phyloP scores from a whole-genome alignment of 2,888 invertebrate genomes.

The Plebejus melissa region DNA sequence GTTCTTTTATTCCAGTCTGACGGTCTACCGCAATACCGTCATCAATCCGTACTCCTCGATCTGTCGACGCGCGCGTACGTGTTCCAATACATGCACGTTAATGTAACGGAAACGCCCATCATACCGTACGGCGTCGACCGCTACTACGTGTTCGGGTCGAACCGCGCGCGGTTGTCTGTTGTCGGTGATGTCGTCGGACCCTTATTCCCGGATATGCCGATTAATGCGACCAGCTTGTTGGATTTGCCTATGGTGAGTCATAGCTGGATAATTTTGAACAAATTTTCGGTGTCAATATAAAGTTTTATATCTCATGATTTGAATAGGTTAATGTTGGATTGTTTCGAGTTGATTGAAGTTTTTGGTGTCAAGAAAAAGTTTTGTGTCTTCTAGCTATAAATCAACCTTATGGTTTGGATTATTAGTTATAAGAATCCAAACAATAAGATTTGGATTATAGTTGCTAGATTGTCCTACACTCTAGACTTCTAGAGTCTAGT shows the following conservation, averaged over 20 bases:
- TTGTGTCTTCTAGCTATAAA: no score
- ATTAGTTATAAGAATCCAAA: no score
- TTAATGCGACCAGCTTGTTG: constrained; percentile 90
- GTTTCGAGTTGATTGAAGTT: no score
- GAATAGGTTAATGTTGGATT: no score
- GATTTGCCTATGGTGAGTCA: constrained; percentile 85
- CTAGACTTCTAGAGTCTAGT: no score
- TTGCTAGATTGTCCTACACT: no score
- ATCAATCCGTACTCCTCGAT: constrained; percentile 95
- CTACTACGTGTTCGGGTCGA: constrained; percentile 96
- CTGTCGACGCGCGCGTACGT: constrained; percentile 94
- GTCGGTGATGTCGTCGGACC: constrained; percentile 96
- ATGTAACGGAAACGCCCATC: constrained; percentile 94
- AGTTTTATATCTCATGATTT: no score
- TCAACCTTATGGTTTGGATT: no score
- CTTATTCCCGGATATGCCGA: constrained; percentile 94
- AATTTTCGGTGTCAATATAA: no score
- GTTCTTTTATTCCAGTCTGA: constrained; percentile 80
- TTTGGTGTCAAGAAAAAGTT: no score
- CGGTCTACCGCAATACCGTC: constrained; percentile 93
- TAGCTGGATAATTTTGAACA: no score
- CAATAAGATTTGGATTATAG: no score
- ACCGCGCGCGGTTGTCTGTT: constrained; percentile 88
- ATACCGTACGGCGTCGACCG: constrained; percentile 92
- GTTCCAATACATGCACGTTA: constrained; percentile 97